Evolutionary conservation across 2,888 invertebrate species (phyloP), one percentile per base, ranked within the genome.

Genomic region (Andrena hattorfiana): DNA sequence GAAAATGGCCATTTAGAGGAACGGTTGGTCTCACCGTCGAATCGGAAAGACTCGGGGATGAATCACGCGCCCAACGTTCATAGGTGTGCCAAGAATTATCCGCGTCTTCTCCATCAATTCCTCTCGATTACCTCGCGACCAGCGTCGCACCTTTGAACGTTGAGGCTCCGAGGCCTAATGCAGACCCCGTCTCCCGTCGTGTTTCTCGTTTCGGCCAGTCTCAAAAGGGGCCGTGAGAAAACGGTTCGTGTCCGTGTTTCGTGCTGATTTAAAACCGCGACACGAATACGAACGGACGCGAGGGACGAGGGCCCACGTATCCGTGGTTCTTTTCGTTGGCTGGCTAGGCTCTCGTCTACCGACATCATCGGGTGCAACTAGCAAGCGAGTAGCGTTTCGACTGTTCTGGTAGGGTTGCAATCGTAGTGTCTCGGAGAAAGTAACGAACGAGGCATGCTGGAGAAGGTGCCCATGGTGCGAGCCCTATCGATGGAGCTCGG

Each of bases 1-100:
- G 95, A 85, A 94, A 93, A 73, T 67, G 64, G 42, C 32, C 54
- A 62, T 32, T 72, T 56, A 56, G 67, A 69, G 30, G 6, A 48
- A 64, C 28, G 51, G 35, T 67, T 67, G 48, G 6, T 70, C 59
- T 56, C 35, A 64, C 2, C n/a, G 64, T 48, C n/a, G 2, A 20
- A 64, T 0, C 2, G 8, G 16, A 60, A 42, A 20, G 10, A 42
- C 51, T 62, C 42, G 23, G 8, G 51, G 30, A 51, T 32, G 60
- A 77, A 20, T n/a, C 13, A 48, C 23, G 7, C 54, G 23, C 20
- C 35, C 48, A 49, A 69, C 79, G 69, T 68, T 76, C 79, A 76
- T 0, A 60, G 51, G 51, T n/a, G 42, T 42, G 42, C 16, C 13
- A 42, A 42, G 42, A 13, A 42, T 16, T 42, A 42, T 1, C 42